Base-by-base conservation (phyloP, 2,888 invertebrate species). In the Chloromyia formosa region DNA sequence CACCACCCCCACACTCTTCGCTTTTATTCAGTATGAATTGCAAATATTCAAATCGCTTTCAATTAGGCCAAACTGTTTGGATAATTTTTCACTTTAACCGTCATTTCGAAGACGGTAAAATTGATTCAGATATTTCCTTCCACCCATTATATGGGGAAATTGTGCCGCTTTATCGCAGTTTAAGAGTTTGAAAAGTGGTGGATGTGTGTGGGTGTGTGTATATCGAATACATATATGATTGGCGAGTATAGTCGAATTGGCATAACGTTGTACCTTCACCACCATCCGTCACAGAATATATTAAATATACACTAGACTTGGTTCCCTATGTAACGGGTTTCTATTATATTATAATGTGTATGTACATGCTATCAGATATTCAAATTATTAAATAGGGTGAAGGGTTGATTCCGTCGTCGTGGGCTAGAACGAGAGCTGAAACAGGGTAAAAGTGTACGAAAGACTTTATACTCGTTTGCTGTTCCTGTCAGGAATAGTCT, bases 111-210 rank as follows among this genome's bases (percentile, higher is more conserved):
- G 71, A 69, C 69, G 69, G 23, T 20, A 40, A 73, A 73, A 73
- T 73, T 73, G 73, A 73, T 61, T 73, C 61, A 73, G 61, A 61
- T 73, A 61, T 73, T 73, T 73, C 73, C 73, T 60, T 23, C 42
- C 27, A 35, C 27, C 49, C 35, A 27, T 49, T 27, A 56, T 60
- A 53, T 42, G 61, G 18, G 16, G 49, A 73, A 45, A 72, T 58
- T 42, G 27, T 35, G 27, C 2, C 27, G 27, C 27, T 35, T 35
- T 35, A n/a, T 60, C 27, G 27, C 27, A 35, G 27, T 35, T 35
- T 35, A 35, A 35, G 27, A 35, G 27, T 35, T 35, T 2, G 27
- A 35, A 35, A 35, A 35, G 27, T 7, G 7, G 27, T 4, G 27
- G 27, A 7, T 35, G 27, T 35, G 27, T 35, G 7, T 35, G 27